Evolutionary conservation across 2,113 vertebrate species (phyloP).

Genomic region (Platichthys flesus): DNA sequence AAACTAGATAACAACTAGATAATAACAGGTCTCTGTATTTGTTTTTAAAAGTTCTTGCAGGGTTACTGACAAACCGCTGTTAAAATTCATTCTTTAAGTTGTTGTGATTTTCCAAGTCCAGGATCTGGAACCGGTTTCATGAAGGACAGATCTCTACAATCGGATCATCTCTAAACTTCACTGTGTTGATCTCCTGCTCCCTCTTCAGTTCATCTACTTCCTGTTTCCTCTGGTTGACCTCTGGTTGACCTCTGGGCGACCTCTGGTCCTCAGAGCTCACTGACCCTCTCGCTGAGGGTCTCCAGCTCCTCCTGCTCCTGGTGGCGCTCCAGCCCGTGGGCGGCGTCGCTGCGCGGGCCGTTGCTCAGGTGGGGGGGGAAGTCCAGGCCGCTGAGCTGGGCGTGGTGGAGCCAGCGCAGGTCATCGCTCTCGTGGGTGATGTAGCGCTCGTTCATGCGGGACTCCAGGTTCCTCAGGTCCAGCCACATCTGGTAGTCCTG

Average conservation of each 20-base stretch:
- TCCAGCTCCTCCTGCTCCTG: constrained; percentile 89
- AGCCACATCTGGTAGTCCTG: constrained; percentile 98
- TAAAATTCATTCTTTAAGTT: too few relatives aligned
- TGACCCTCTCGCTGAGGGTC: constrained; percentile 94
- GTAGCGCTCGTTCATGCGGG: constrained; percentile 92
- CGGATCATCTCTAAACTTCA: too few relatives aligned
- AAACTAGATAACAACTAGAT: too few relatives aligned
- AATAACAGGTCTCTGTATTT: too few relatives aligned
- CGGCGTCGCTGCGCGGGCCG: constrained; percentile 67
- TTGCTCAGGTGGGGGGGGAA: constrained; percentile 87
- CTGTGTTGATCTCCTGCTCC: not conserved
- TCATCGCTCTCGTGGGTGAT: constrained; percentile 98
- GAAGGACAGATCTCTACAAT: too few relatives aligned
- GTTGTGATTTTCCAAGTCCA: too few relatives aligned
- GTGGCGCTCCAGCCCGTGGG: constrained; percentile 82
- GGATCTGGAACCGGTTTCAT: too few relatives aligned
- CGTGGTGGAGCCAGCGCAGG: constrained; percentile 92
- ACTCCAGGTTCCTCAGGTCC: constrained; percentile 94
- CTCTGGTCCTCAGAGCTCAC: constrained; percentile 85
- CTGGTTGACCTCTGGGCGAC: not conserved
- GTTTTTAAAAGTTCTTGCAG: too few relatives aligned
- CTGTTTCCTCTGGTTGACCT: not conserved
- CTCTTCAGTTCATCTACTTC: not conserved
- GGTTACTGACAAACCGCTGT: too few relatives aligned
- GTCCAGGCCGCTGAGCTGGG: constrained; percentile 88